Evolutionary conservation across 1,140 invertebrate species (phyloP), one percentile per base, ranked within the genome.

Genomic region (Aricia agestis): DNA sequence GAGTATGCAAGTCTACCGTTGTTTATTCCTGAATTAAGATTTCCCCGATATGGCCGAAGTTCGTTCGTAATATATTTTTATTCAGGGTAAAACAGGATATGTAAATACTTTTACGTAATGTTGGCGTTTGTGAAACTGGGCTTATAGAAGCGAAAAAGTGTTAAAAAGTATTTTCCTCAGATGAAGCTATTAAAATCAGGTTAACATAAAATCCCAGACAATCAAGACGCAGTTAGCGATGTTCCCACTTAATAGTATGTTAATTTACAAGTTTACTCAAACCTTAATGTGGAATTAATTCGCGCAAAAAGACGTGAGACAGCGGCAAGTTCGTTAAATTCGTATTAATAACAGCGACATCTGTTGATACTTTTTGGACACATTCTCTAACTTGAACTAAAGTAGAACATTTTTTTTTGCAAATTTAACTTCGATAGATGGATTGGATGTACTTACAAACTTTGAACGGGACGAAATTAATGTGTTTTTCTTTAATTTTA

Each of bases 21-120:
- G 58, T 59, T 59, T 59, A 59, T 63, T 63, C 19, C 59, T 18
- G 59, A 63, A 19, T 52, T 52, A 52, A 32, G 65, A 66, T 66
- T 66, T 65, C 9, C 36, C 36, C 6, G 65, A 66, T 36, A 36
- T 17, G 17, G 31, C 3, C 25, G 15, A 36, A 36, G 31, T 66
- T 66, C 36, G 36, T 36, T 36, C 5, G 2, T 36, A 36, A 36
- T 36, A 36, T 9, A 36, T 6, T 36, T 36, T 36, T 36, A 36
- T 36, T 36, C 2, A 36, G 9, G 36, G 9, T 9, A 36, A 36
- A 36, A 36, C 9, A 9, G 36, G 9, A 36, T 36, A 36, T 9
- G 9, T 36, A 7, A 0, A 7, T 36, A 36, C 36, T 36, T 36
- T 36, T 25, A 25, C 25, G 25, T 25, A 25, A 25, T 25, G 25